These are phyloP conservation scores for Brienomyrus longianalis DNA, from an alignment of 2,113 vertebrate species.

Conservation along the genomic window DNA sequence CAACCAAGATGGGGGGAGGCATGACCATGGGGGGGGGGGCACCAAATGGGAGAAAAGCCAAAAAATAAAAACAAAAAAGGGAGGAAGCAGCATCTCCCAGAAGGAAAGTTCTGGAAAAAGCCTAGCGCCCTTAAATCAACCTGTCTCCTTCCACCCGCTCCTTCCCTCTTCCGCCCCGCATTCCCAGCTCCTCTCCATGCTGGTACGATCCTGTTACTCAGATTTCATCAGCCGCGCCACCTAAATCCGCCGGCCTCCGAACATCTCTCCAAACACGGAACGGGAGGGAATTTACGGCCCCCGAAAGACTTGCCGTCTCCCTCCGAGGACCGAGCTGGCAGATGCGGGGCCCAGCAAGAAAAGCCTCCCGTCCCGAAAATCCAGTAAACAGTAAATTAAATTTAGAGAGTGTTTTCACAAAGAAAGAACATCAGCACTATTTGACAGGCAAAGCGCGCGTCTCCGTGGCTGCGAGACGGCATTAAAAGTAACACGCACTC, in stretches of 20 bases:
- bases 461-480: not conserved
- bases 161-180: not conserved
- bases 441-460: not conserved
- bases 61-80: constrained; percentile 1
- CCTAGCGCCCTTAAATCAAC: not conserved
- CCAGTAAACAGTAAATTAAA: constrained; percentile 1
- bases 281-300: not conserved
- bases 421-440: constrained; percentile 5
- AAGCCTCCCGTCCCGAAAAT: not conserved
- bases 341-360: not conserved
- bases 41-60: not conserved
- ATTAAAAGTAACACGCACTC: not conserved
- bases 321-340: not conserved
- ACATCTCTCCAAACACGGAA: not conserved
- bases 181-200: not conserved
- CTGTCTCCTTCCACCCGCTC: constrained; percentile 3
- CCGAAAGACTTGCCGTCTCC: not conserved
- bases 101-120: not conserved
- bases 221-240: not conserved
- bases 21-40: not conserved
- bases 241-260: not conserved
- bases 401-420: not conserved
- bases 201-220: not conserved
- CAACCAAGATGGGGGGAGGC: not conserved
- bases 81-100: constrained; percentile 1